Percentiles rank a stretch among this genome's conserved stretches.
These are phyloP conservation scores for Erethizon dorsatum DNA, from an alignment of 2,797 vertebrate species.

Conservation along the genomic window DNA sequence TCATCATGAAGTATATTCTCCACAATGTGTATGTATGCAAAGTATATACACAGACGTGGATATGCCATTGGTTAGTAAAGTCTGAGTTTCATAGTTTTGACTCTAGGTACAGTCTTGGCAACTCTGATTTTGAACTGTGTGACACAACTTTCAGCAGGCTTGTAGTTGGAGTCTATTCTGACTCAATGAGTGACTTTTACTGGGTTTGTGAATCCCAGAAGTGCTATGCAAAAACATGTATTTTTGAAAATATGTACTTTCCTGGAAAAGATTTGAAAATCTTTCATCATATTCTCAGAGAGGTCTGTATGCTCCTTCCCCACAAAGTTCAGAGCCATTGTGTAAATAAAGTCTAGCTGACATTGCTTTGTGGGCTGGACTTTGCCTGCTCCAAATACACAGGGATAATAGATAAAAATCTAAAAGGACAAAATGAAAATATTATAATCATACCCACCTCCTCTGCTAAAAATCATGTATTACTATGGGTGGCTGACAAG, in stretches of 20 bases:
- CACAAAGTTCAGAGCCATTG: not conserved
- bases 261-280: not conserved
- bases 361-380: not conserved
- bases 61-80: not conserved
- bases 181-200: not conserved
- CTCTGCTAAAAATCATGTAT: not conserved
- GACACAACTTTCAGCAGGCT: not conserved
- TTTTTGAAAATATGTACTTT: constrained; percentile 22
- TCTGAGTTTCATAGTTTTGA: not conserved
- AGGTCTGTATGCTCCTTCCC: not conserved
- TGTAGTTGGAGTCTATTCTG: not conserved
- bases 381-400: not conserved
- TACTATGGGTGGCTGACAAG: not conserved
- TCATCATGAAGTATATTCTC: not conserved
- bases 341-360: not conserved
- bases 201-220: not conserved
- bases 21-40: not conserved
- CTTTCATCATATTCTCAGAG: not conserved
- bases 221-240: not conserved
- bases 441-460: not conserved
- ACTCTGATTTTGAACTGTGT: not conserved
- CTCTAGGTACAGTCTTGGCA: not conserved
- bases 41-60: not conserved
- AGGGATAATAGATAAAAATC: not conserved
- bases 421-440: constrained; percentile 38